Evolutionary conservation across 2,113 vertebrate species (phyloP).

Genomic region (Datnioides undecimradiatus): DNA sequence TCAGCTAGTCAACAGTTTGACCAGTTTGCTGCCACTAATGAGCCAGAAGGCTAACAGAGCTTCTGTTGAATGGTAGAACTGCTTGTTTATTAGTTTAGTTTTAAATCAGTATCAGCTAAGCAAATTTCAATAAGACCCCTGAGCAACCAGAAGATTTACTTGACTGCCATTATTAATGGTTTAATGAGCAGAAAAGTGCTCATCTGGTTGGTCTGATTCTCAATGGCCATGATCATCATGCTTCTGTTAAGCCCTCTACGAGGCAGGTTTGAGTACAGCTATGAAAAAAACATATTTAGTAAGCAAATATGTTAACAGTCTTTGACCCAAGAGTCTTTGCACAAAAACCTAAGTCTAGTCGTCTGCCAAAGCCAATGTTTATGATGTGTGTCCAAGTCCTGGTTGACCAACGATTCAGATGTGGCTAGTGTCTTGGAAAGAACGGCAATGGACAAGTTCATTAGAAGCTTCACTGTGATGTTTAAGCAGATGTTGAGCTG

Average conservation of each 20-base stretch:
- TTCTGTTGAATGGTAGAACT: too few relatives aligned
- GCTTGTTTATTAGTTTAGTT: background rate
- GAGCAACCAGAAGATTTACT: background rate
- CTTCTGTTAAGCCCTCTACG: background rate
- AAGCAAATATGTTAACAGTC: background rate
- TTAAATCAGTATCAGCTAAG: background rate
- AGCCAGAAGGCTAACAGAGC: background rate
- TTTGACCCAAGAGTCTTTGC: background rate
- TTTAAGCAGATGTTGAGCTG: background rate
- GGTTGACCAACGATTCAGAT: conserved; percentile 1
- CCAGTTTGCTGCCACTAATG: too few relatives aligned
- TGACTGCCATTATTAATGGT: background rate
- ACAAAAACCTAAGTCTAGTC: too few relatives aligned
- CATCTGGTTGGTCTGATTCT: background rate
- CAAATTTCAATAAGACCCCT: background rate
- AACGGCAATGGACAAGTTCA: background rate
- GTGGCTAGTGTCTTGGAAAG: background rate
- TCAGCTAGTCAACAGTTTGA: too few relatives aligned
- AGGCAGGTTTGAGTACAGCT: background rate
- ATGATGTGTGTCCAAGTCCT: conserved; percentile 9
- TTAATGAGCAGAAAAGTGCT: background rate
- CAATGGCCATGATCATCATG: too few relatives aligned
- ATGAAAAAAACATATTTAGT: background rate
- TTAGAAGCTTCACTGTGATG: conserved; percentile 16
- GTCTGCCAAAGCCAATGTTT: background rate